Evolutionary conservation across 2,888 invertebrate species (phyloP).

Genomic region (Drosophila cyrtoloma): DNA sequence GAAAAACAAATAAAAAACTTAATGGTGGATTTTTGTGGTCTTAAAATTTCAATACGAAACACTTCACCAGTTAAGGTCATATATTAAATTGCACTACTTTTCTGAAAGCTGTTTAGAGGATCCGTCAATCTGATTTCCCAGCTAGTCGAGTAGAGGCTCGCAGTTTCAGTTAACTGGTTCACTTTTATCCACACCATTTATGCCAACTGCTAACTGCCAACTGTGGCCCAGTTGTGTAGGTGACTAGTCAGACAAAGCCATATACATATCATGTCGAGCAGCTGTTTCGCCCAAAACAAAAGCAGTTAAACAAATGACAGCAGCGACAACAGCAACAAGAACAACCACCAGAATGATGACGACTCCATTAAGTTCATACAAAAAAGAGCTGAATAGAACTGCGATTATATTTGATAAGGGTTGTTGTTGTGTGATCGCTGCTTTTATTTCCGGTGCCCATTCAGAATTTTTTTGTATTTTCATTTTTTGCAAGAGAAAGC

Average conservation of each 20-base stretch:
- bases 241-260: constrained; percentile 17
- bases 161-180: constrained; percentile 8
- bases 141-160: background rate
- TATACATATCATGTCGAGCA: constrained; percentile 62
- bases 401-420: constrained; percentile 64
- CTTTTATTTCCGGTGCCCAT: constrained; percentile 18
- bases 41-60: background rate
- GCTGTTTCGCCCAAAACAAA: constrained; percentile 71
- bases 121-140: background rate
- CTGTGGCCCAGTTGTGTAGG: constrained; percentile 18
- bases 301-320: constrained; percentile 56
- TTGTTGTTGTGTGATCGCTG: constrained; percentile 27
- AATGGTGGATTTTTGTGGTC: background rate
- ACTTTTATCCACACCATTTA: constrained; percentile 5
- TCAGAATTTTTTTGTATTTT: background rate
- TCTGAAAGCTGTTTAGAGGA: background rate
- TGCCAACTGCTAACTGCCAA: constrained; percentile 10
- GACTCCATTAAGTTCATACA: constrained; percentile 59
- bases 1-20: background rate
- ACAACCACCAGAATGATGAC: constrained; percentile 45
- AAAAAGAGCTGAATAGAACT: constrained; percentile 40
- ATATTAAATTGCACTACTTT: background rate
- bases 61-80: background rate
- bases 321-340: constrained; percentile 26
- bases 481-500: constrained; percentile 13